These are phyloP conservation scores for Ditylenchus weischeri DNA, from an alignment of 2,888 invertebrate species.

Conservation along the genomic window DNA sequence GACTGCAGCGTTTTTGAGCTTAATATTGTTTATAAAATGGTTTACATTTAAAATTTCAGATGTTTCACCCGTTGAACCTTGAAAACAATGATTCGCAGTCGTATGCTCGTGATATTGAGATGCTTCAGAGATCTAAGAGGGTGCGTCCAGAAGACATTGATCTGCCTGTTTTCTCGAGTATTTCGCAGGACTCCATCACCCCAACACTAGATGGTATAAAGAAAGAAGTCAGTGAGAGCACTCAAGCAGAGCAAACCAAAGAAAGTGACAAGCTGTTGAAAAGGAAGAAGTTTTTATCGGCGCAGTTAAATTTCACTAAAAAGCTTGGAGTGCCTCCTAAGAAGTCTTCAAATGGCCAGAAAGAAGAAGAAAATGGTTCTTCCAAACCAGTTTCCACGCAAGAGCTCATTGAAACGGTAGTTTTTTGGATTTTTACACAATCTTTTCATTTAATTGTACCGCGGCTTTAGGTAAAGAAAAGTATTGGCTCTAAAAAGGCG, in stretches of 20 bases:
- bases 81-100: conserved; percentile 20
- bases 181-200: background rate
- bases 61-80: conserved; percentile 30
- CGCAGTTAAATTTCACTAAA: conserved; percentile 27
- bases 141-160: conserved; percentile 35
- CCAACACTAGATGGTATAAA: background rate
- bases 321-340: conserved; percentile 3
- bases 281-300: conserved; percentile 28
- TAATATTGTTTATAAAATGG: no score
- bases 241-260: conserved; percentile 2
- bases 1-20: no score
- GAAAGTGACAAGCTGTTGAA: conserved; percentile 23
- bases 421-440: background rate
- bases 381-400: background rate
- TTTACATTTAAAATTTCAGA: conserved; percentile 14
- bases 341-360: background rate
- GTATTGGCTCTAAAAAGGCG: conserved; percentile 1
- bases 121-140: conserved; percentile 27
- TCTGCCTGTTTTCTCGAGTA: conserved; percentile 16
- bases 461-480: conserved; percentile 1
- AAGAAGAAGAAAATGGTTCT: background rate
- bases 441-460: background rate
- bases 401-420: conserved; percentile 8
- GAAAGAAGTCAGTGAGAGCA: background rate
- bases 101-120: conserved; percentile 22